These are phyloP conservation scores for Leucopsar rothschildi DNA, from an alignment of 2,113 vertebrate species.

Conservation along the genomic window DNA sequence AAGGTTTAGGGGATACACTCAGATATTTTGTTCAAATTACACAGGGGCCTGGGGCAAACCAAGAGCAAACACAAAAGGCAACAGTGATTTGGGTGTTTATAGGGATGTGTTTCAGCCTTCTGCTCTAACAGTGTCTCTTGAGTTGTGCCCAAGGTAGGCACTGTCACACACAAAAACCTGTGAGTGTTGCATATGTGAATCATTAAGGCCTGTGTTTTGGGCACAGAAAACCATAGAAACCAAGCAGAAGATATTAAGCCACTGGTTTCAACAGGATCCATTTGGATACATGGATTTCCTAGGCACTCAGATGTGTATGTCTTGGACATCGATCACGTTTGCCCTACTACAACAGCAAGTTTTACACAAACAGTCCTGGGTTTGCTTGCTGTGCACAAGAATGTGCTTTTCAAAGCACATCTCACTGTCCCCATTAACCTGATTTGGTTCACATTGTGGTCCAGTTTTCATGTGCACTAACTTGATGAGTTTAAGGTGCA, in stretches of 20 bases:
- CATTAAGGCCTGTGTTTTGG: background rate
- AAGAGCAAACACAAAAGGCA: background rate
- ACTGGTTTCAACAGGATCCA: background rate
- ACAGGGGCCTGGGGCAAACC: rapidly evolving
- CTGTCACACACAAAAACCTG: background rate
- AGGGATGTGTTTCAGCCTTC: background rate
- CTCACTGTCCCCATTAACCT: too few species aligned
- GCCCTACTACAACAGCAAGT: background rate
- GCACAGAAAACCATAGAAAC: background rate
- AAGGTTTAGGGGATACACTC: background rate
- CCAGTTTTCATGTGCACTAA: background rate
- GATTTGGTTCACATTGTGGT: background rate
- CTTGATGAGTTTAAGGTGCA: background rate
- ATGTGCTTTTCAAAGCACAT: background rate
- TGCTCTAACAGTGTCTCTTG: background rate
- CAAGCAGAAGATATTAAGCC: background rate
- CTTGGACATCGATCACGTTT: background rate
- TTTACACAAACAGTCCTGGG: background rate
- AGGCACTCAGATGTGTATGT: too few species aligned
- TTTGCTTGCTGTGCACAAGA: background rate
- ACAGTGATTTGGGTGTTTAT: background rate
- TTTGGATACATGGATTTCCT: background rate
- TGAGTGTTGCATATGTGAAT: background rate
- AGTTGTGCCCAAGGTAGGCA: background rate
- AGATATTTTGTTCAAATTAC: background rate